These are phyloP conservation scores for Percina caprodes DNA, from an alignment of 2,113 vertebrate genomes.

Conservation along the genomic window DNA sequence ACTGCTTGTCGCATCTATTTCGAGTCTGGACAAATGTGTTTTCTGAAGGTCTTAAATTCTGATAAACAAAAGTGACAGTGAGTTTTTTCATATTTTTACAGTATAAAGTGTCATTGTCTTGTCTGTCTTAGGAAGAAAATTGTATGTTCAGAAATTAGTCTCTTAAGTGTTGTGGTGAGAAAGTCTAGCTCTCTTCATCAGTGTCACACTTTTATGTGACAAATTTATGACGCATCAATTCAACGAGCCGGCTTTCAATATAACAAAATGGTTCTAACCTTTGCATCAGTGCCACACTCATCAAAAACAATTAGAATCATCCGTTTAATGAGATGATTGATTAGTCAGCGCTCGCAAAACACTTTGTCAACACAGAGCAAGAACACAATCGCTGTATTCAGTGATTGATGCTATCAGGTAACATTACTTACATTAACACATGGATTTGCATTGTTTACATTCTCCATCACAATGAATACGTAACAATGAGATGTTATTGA, in stretches of 20 bases:
- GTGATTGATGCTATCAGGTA: slow-evolving; percentile 71
- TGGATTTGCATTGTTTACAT: slow-evolving; percentile 61
- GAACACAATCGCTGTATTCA: slow-evolving; percentile 31
- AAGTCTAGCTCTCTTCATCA: slow-evolving; percentile 43
- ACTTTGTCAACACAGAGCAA: slow-evolving; percentile 61
- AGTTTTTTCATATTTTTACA: slow-evolving; percentile 27
- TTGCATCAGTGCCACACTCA: slow-evolving; percentile 64
- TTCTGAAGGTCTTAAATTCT: slow-evolving; percentile 46
- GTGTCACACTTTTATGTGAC: slow-evolving; percentile 34
- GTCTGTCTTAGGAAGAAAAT: slow-evolving; percentile 1
- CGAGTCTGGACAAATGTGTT: slow-evolving; percentile 36
- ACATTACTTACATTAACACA: slow-evolving; percentile 65
- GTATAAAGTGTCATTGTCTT: background rate
- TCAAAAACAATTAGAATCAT: slow-evolving; percentile 78
- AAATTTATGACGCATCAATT: slow-evolving; percentile 41
- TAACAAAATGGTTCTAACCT: slow-evolving; percentile 63
- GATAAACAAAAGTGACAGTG: slow-evolving; percentile 47
- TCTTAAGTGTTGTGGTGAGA: slow-evolving; percentile 5
- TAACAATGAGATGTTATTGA: slow-evolving; percentile 64
- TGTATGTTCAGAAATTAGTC: slow-evolving; percentile 21
- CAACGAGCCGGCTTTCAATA: slow-evolving; percentile 25
- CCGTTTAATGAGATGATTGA: slow-evolving; percentile 72
- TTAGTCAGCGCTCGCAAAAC: slow-evolving; percentile 52
- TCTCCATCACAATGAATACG: slow-evolving; percentile 56
- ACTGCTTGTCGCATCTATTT: slow-evolving; percentile 54